Conservation (phyloP, 2,113 vertebrate species). For the Gasterosteus nipponicus region DNA sequence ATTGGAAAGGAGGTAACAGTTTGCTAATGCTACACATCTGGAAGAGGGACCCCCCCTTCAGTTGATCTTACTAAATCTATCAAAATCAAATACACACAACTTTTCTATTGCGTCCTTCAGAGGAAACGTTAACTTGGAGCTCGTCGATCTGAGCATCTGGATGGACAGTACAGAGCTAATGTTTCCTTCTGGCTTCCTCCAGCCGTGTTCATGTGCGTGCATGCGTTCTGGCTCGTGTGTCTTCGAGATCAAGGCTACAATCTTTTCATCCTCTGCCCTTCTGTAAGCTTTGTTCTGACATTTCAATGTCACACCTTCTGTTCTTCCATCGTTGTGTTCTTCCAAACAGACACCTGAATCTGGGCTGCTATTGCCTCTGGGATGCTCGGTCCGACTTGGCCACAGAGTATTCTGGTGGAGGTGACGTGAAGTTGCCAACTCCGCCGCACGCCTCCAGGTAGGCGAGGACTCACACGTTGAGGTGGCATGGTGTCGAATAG, state of each 20-base stretch:
- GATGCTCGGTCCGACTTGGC: constrained; percentile 31
- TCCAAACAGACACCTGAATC: constrained; percentile 21
- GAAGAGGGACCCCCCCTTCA: background rate
- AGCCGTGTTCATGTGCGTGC: constrained; percentile 44
- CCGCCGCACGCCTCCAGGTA: constrained; percentile 1
- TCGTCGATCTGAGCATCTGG: constrained; percentile 51
- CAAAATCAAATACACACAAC: background rate
- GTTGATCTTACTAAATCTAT: background rate
- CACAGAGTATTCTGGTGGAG: background rate
- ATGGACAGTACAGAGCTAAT: constrained; percentile 36
- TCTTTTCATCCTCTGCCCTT: constrained; percentile 71
- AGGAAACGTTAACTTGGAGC: constrained; percentile 20
- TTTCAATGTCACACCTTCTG: constrained; percentile 67
- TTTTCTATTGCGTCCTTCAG: background rate
- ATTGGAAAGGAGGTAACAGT: background rate
- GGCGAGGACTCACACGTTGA: constrained; percentile 24
- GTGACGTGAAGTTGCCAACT: constrained; percentile 15
- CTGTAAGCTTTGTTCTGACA: constrained; percentile 70
- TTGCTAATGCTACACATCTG: background rate
- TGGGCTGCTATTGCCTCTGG: constrained; percentile 35
- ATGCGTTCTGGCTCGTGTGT: constrained; percentile 48
- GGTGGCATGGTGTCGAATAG: constrained; percentile 5
- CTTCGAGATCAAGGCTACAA: constrained; percentile 68
- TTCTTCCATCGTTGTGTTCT: constrained; percentile 48
- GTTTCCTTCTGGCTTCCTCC: constrained; percentile 41